phyloP scores from a whole-genome alignment of 1,140 invertebrate genomes.

The Cephus cinctus region DNA sequence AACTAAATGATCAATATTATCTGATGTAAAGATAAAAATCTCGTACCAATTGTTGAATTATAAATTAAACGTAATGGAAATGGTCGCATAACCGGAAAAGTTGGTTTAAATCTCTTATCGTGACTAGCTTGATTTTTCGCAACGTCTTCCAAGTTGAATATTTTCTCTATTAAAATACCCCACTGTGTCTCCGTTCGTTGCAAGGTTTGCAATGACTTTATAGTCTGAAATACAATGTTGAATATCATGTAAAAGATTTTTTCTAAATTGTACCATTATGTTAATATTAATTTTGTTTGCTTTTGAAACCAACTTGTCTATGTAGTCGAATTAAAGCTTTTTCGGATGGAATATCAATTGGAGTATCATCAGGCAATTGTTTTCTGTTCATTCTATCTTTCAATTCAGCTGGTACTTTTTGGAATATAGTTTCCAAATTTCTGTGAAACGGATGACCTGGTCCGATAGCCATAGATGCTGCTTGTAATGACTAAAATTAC shows the following conservation, averaged over 20 bases:
- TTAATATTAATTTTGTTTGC: constrained; percentile 1
- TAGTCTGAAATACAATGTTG: constrained; percentile 72
- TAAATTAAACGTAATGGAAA: constrained; percentile 62
- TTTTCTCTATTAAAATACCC: constrained; percentile 79
- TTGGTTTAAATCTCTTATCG: constrained; percentile 74
- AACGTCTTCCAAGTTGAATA: constrained; percentile 85
- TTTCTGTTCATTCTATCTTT: constrained; percentile 69
- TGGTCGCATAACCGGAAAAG: constrained; percentile 65
- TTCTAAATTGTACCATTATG: constrained; percentile 8
- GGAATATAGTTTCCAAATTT: constrained; percentile 83
- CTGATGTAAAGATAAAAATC: constrained; percentile 9
- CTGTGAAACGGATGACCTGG: constrained; percentile 68
- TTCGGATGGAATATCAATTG: constrained; percentile 72
- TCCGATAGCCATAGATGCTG: constrained; percentile 66
- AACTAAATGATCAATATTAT: constrained; percentile 4
- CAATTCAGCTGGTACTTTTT: constrained; percentile 79
- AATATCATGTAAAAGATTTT: constrained; percentile 19
- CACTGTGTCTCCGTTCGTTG: constrained; percentile 92
- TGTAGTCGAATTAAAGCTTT: constrained; percentile 82
- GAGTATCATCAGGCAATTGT: constrained; percentile 64
- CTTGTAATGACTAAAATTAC: constrained; percentile 66
- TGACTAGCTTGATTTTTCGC: constrained; percentile 75
- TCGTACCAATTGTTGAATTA: constrained; percentile 66
- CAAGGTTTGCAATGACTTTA: constrained; percentile 84
- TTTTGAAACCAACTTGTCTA: constrained; percentile 58